Evolutionary conservation across 2,888 invertebrate species (phyloP), one percentile per base, ranked within the genome.

Genomic region (Achlya flavicornis): DNA sequence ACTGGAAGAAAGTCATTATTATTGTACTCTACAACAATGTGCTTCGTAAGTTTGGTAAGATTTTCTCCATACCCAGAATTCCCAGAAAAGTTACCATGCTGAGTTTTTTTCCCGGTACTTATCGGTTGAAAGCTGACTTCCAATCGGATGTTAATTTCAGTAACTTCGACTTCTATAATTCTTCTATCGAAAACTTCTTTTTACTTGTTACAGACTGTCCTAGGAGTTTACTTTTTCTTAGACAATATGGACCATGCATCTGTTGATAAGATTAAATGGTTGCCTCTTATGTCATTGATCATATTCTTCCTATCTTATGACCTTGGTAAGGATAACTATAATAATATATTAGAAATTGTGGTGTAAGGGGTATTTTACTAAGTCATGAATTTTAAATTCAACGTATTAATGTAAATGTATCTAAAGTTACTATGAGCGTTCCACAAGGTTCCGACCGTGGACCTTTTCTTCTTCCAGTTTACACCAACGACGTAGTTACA

Each of bases 21-120:
- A n/a, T 61, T 85, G 11, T n/a, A 73, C 0, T 87, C 89, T 0
- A 84, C 84, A 0, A 75, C 72, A 3, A 62, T 70, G 1, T 86
- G 85, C 61, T 72, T 70, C 63, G 58, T 86, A 0, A 84, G 83
- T 74, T 78, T 88, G 75, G 88, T 89, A 69, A 81, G 85, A 73
- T 0, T 32, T 10, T 33, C 32, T 38, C 61, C 41, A 61, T 59
- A 10, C 35, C 35, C 19, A 35, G 57, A 33, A 38, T 58, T n/a
- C 32, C 8, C 60, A 26, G 26, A 26, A 26, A 26, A 26, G 26
- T 26, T 26, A 26, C 26, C 26, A 1, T 26, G 26, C 26, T 26
- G 26, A 26, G 26, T 26, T 26, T 26, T 26, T 26, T 26, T n/a
- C n/a, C 26, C 26, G 26, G 26, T 26, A 1, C 26, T 26, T 26